phyloP scores from a whole-genome alignment of 2,113 vertebrate genomes.

The Delphinus delphis region DNA sequence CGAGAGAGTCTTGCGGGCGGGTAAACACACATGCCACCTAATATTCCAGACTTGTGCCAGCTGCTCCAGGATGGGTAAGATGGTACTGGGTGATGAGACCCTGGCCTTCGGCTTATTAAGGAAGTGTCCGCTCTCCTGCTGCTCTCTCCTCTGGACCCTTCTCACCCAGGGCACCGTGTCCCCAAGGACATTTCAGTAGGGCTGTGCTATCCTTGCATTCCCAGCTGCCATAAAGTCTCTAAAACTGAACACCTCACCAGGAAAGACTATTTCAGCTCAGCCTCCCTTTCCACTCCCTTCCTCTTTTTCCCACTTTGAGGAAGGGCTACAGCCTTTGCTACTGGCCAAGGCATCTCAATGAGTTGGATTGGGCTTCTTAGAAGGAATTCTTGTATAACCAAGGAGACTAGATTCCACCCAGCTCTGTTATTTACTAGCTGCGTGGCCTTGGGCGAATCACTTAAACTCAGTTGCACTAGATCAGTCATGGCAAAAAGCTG shows the following conservation, averaged over 20 bases:
- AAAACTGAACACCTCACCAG: neutral
- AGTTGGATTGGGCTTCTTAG: neutral
- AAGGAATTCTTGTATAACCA: neutral
- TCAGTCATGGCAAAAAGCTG: neutral
- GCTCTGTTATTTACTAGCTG: neutral
- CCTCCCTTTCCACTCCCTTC: neutral
- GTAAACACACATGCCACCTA: neutral
- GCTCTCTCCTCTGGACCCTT: neutral
- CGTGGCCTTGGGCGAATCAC: neutral
- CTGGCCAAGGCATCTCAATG: neutral
- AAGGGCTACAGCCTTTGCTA: neutral
- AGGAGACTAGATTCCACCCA: neutral
- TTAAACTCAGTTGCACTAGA: neutral
- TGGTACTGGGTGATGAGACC: neutral
- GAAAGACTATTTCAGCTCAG: neutral
- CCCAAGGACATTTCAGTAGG: neutral
- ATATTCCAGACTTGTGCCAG: neutral
- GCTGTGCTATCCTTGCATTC: neutral
- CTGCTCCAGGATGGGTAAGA: neutral
- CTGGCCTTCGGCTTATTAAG: neutral
- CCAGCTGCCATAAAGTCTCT: neutral
- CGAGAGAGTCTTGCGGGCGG: fast-evolving
- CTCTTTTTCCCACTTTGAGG: neutral
- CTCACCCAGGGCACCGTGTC: neutral
- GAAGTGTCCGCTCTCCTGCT: neutral